Evolutionary conservation across 2,888 invertebrate genomes (phyloP).

Genomic region (Brachypterus glaber): DNA sequence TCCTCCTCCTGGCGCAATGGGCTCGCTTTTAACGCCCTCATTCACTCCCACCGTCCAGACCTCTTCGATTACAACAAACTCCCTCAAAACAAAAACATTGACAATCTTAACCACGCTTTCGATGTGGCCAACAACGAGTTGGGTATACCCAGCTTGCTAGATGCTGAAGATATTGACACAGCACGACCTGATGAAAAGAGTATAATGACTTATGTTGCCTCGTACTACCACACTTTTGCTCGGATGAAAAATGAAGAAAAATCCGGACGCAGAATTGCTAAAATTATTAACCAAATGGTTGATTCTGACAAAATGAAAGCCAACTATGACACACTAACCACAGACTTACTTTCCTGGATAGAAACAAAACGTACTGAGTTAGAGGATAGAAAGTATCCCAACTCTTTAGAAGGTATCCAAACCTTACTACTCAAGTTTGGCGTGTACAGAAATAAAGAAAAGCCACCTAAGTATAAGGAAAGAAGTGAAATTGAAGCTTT

Average conservation of each 20-base stretch:
- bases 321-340: constrained; percentile 77
- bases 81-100: constrained; percentile 74
- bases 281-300: constrained; percentile 96
- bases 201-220: constrained; percentile 97
- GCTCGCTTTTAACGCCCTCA: constrained; percentile 95
- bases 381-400: constrained; percentile 82
- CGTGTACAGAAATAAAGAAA: constrained; percentile 91
- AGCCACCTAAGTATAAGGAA: constrained; percentile 96
- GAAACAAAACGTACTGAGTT: constrained; percentile 71
- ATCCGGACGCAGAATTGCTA: constrained; percentile 93
- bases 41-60: constrained; percentile 95
- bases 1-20: constrained; percentile 93
- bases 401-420: constrained; percentile 91
- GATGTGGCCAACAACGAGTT: constrained; percentile 87
- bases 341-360: constrained; percentile 90
- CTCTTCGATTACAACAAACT: constrained; percentile 80
- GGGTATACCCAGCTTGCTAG: constrained; percentile 85
- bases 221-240: constrained; percentile 98
- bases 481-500: constrained; percentile 94
- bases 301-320: constrained; percentile 87
- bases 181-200: constrained; percentile 95
- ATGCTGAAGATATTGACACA: constrained; percentile 95
- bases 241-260: constrained; percentile 98
- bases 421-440: constrained; percentile 82
- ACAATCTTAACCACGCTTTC: constrained; percentile 96